These are phyloP conservation scores for Mormyrus proboscirostris DNA, from an alignment of 2,797 vertebrate genomes.

Conservation along the genomic window DNA sequence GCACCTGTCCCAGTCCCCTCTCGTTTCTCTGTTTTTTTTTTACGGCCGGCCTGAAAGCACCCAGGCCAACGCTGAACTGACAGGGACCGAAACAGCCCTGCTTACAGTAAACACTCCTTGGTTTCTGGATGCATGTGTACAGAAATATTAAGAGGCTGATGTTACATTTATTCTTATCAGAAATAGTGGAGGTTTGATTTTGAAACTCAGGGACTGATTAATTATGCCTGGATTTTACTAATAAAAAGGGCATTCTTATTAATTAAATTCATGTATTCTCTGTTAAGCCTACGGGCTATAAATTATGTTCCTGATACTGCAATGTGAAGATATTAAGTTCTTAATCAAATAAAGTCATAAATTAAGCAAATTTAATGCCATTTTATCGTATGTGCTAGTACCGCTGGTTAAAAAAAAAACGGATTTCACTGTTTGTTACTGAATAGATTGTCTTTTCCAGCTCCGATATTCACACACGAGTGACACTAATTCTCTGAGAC, in stretches of 20 bases:
- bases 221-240: not conserved
- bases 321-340: not conserved
- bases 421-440: not conserved
- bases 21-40: constrained; percentile 33
- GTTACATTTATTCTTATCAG: not conserved
- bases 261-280: not conserved
- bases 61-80: not conserved
- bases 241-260: not conserved
- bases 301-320: not conserved
- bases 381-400: not conserved
- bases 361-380: not conserved
- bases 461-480: not conserved
- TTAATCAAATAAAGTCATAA: not conserved
- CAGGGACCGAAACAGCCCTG: not conserved
- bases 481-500: not conserved
- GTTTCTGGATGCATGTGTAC: not conserved
- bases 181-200: not conserved
- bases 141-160: not conserved
- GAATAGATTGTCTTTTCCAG: not conserved
- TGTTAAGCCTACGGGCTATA: not conserved
- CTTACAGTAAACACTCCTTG: constrained; percentile 24
- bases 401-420: not conserved
- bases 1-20: not conserved
- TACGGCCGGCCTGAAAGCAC: constrained; percentile 19
- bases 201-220: not conserved